Conservation (phyloP, 1,140 invertebrate genomes). For the Littorina saxatilis region DNA sequence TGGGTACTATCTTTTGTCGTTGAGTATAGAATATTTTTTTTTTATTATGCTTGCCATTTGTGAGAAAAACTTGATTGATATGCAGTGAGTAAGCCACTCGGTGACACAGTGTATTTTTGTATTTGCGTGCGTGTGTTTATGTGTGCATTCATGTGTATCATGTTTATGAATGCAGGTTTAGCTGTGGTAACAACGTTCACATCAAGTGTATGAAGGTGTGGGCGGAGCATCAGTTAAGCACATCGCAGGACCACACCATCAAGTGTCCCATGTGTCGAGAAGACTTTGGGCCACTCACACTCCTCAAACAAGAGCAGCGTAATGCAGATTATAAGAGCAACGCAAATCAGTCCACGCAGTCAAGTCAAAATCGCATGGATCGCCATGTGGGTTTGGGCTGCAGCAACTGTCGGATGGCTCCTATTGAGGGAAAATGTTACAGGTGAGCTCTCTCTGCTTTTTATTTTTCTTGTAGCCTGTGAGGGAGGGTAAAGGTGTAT, state of each 20-base stretch:
- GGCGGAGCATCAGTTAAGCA: conserved; percentile 73
- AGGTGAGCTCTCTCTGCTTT: conserved; percentile 55
- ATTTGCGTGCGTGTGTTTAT: no score
- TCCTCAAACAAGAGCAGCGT: conserved; percentile 69
- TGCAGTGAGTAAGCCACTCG: no score
- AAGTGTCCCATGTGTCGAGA: conserved; percentile 76
- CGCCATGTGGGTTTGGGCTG: conserved; percentile 69
- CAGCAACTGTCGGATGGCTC: conserved; percentile 65
- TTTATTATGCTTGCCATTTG: no score
- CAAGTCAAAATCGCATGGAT: conserved; percentile 56
- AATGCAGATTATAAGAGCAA: conserved; percentile 59
- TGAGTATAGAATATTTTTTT: no score
- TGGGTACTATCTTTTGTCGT: no score
- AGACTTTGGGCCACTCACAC: conserved; percentile 74
- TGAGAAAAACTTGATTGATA: no score
- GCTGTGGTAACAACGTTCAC: conserved; percentile 76
- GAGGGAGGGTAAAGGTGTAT: no score
- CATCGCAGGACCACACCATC: conserved; percentile 66
- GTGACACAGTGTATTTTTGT: no score
- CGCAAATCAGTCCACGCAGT: conserved; percentile 23
- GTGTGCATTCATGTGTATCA: no score
- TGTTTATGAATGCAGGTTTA: conserved; percentile 62
- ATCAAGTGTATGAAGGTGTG: conserved; percentile 76
- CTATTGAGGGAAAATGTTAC: conserved; percentile 76
- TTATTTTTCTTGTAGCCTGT: not conserved